Evolutionary conservation across 1,140 invertebrate genomes (phyloP).

Genomic region (Sarcophaga bullata): DNA sequence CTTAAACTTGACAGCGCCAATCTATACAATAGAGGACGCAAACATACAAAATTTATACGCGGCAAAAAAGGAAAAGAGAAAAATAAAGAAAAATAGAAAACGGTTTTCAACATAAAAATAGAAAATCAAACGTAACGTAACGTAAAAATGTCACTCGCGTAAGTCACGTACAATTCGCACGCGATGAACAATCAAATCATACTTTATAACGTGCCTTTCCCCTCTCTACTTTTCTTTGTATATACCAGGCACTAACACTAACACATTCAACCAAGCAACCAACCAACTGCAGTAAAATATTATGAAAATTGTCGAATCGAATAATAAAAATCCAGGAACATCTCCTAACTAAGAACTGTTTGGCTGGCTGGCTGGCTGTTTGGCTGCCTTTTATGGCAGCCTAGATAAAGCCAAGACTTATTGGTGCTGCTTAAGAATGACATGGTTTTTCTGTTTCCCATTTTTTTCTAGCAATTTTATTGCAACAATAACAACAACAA

Average conservation of each 20-base stretch:
- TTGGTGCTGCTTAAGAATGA: constrained; percentile 11
- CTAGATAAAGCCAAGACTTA: neutral
- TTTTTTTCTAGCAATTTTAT: neutral
- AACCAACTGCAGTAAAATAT: constrained; percentile 7
- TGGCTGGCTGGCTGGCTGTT: neutral
- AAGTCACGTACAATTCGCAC: constrained; percentile 37
- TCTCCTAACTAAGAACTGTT: neutral
- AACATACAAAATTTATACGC: neutral
- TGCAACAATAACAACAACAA: neutral
- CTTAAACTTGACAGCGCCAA: constrained; percentile 23
- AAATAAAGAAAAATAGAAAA: neutral
- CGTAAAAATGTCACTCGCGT: constrained; percentile 26
- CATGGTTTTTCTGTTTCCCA: neutral
- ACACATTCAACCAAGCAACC: neutral
- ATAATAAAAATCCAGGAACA: neutral
- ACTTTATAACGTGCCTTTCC: neutral
- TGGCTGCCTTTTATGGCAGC: neutral
- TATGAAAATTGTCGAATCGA: neutral
- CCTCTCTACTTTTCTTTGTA: neutral
- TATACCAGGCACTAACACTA: neutral
- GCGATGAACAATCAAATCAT: constrained; percentile 34
- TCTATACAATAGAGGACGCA: neutral
- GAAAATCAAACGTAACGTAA: constrained; percentile 11
- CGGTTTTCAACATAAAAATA: neutral
- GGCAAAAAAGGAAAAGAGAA: too few species aligned